Percentiles rank a stretch among this genome's conserved stretches.
Evolutionary conservation across 2,113 vertebrate genomes (phyloP).

Genomic region (Paradisaea rubra): DNA sequence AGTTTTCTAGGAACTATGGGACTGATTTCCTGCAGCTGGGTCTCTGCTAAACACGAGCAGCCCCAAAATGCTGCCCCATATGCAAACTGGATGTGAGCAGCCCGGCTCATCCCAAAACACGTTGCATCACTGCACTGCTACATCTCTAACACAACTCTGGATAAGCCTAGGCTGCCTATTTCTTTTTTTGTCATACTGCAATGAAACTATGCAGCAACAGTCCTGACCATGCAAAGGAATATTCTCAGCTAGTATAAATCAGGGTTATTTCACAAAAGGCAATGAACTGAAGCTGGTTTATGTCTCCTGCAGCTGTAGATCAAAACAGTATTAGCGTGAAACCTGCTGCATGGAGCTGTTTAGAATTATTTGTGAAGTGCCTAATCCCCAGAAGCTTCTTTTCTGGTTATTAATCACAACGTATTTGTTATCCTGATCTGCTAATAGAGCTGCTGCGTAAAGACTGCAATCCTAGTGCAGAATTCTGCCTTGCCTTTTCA

Average conservation of each 20-base stretch:
- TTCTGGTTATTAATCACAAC: background rate
- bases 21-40: background rate
- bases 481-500: background rate
- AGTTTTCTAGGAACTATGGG: rapidly evolving
- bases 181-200: background rate
- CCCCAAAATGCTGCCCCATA: background rate
- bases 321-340: background rate
- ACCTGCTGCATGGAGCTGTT: background rate
- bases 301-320: background rate
- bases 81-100: background rate
- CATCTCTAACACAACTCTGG: background rate
- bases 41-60: background rate
- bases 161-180: background rate
- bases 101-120: background rate
- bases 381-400: background rate
- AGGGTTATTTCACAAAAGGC: background rate
- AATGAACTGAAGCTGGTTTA: slow-evolving; percentile 1
- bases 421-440: background rate
- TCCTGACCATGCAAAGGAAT: background rate
- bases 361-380: background rate
- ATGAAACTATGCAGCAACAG: background rate
- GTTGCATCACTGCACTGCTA: background rate
- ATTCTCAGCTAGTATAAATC: background rate
- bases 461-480: background rate
- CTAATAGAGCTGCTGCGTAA: background rate